Conservation (phyloP, 2,888 invertebrate genomes). For the Trilocha varians region DNA sequence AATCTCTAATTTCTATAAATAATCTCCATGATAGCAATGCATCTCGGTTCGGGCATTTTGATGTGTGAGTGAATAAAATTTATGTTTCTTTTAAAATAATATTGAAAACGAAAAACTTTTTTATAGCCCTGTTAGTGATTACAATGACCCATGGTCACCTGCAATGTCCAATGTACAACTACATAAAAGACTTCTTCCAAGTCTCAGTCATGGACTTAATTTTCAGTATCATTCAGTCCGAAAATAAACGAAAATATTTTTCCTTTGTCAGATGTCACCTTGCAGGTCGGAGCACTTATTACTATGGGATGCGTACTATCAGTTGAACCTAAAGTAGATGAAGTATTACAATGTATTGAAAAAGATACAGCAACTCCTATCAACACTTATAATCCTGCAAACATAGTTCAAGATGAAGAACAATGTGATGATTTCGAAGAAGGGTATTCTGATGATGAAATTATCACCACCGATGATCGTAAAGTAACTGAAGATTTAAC, state of each 20-base stretch:
- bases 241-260: neutral
- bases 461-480: constrained; percentile 34
- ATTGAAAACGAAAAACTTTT: too few species aligned
- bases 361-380: constrained; percentile 39
- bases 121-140: too few species aligned
- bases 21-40: too few species aligned
- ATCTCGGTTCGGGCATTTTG: too few species aligned
- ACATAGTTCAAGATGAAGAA: constrained; percentile 25
- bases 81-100: too few species aligned
- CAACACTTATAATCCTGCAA: constrained; percentile 18
- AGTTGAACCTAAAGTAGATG: constrained; percentile 75
- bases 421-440: constrained; percentile 63
- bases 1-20: neutral
- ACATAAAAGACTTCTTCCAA: too few species aligned
- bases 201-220: too few species aligned
- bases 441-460: constrained; percentile 60
- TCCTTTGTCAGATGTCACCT: constrained; percentile 74
- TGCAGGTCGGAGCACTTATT: constrained; percentile 81
- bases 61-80: too few species aligned
- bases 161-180: too few species aligned
- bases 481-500: constrained; percentile 3
- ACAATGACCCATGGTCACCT: too few species aligned
- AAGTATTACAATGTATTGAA: constrained; percentile 74
- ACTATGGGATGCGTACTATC: constrained; percentile 82
- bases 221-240: too few species aligned